Percentiles rank a stretch among this genome's conserved stretches.
These are phyloP conservation scores for Pao palembangensis DNA, from an alignment of 2,113 vertebrate genomes.

Conservation along the genomic window DNA sequence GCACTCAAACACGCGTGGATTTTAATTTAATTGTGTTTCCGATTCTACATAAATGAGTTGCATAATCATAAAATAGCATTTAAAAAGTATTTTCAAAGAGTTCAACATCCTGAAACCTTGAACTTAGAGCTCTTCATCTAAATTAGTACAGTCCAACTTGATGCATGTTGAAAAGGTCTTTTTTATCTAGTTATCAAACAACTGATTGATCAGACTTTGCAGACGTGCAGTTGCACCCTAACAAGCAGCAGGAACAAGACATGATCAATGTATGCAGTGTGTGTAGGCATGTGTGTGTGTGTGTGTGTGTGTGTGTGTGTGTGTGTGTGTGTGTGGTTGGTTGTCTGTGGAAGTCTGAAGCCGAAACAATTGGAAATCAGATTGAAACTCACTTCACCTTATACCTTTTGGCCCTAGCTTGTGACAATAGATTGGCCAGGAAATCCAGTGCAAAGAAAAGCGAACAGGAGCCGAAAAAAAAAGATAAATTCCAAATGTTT, in stretches of 20 bases:
- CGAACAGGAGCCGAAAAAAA: constrained; percentile 60
- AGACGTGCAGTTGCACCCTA: not conserved
- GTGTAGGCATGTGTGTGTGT: constrained; percentile 60
- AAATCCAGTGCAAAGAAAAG: constrained; percentile 85
- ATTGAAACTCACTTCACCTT: constrained; percentile 91
- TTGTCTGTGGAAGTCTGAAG: constrained; percentile 39
- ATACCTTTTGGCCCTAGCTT: constrained; percentile 81
- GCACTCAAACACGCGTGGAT: constrained; percentile 14
- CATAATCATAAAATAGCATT: not conserved
- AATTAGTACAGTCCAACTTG: not conserved
- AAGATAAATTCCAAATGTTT: constrained; percentile 76
- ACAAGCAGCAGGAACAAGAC: constrained; percentile 42
- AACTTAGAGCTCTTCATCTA: not conserved
- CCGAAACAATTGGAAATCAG: constrained; percentile 86
- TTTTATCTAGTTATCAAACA: not conserved
- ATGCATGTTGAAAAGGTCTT: not conserved
- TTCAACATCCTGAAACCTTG: not conserved
- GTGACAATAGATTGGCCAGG: constrained; percentile 86
- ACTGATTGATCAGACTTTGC: constrained; percentile 18
- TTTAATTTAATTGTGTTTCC: not conserved
- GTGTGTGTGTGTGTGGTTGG: constrained; percentile 18
- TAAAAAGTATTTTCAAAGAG: not conserved
- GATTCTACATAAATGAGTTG: not conserved
- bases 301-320: constrained; percentile 5
- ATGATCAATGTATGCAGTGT: constrained; percentile 75